phyloP scores from a whole-genome alignment of 2,113 vertebrate genomes.

The Stictonetta naevosa region DNA sequence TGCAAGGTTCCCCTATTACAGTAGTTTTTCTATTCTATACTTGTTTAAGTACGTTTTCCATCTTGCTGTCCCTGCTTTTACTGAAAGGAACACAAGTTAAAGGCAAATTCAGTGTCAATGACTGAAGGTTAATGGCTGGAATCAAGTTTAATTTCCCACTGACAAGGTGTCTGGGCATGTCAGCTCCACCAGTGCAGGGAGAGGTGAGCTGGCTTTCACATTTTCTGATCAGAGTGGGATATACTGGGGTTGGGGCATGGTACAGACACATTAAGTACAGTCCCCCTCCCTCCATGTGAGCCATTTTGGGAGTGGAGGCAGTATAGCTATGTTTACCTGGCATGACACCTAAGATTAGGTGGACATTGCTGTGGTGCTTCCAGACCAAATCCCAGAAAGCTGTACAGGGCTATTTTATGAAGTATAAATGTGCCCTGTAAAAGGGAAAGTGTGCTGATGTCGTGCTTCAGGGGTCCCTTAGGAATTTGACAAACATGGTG shows the following conservation, averaged over 20 bases:
- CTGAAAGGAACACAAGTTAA: too few species aligned
- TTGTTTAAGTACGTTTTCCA: neutral
- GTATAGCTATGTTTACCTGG: neutral
- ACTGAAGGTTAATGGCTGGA: slow-evolving; percentile 31
- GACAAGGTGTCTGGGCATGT: neutral
- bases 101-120: neutral
- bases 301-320: neutral
- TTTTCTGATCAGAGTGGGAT: neutral
- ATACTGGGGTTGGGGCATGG: neutral
- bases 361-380: neutral
- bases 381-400: neutral
- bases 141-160: slow-evolving; percentile 40
- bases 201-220: slow-evolving; percentile 11
- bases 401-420: neutral
- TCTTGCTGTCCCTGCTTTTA: too few species aligned
- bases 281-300: neutral
- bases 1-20: neutral
- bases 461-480: neutral
- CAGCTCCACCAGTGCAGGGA: neutral
- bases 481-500: neutral
- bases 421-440: neutral
- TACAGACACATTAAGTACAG: neutral
- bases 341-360: slow-evolving; percentile 2
- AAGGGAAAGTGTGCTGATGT: neutral
- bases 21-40: neutral